These are phyloP conservation scores for Aricia agestis DNA, from an alignment of 1,140 invertebrate species.

Conservation along the genomic window DNA sequence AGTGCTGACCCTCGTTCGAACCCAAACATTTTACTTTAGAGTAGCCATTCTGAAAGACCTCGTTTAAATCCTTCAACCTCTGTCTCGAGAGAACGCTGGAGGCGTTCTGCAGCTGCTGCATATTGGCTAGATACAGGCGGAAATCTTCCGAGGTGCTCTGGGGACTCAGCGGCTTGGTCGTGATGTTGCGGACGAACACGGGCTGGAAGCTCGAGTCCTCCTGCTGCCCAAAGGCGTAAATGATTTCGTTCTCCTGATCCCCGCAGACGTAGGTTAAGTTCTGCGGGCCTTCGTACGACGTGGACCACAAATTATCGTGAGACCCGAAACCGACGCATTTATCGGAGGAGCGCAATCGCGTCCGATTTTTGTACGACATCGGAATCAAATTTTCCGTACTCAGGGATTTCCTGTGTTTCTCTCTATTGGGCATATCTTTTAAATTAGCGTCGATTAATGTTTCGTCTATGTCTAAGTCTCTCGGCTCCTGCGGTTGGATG, in stretches of 20 bases:
- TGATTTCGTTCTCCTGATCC: conserved; percentile 71
- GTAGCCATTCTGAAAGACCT: conserved; percentile 76
- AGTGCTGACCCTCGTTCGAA: conserved; percentile 47
- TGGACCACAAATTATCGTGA: conserved; percentile 70
- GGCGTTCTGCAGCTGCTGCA: conserved; percentile 81
- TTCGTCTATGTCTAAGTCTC: conserved; percentile 70
- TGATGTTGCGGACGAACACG: conserved; percentile 76
- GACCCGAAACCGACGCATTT: conserved; percentile 66
- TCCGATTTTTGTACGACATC: conserved; percentile 66
- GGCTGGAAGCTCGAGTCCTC: conserved; percentile 56
- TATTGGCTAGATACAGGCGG: conserved; percentile 81
- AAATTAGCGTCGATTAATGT: conserved; percentile 50
- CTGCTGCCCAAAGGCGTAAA: conserved; percentile 66
- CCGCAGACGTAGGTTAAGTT: conserved; percentile 69
- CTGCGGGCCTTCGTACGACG: conserved; percentile 54
- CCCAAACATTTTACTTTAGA: conserved; percentile 61
- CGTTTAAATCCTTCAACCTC: conserved; percentile 76
- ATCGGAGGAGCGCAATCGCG: conserved; percentile 44
- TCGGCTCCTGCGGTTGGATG: conserved; percentile 63
- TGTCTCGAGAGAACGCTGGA: conserved; percentile 77
- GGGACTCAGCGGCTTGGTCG: conserved; percentile 78
- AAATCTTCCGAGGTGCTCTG: conserved; percentile 81
- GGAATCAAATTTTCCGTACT: conserved; percentile 78
- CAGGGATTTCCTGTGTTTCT: conserved; percentile 75
- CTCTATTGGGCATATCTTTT: conserved; percentile 57